Evolutionary conservation across 1,140 invertebrate genomes (phyloP).

Genomic region (Drosophila nasuta): DNA sequence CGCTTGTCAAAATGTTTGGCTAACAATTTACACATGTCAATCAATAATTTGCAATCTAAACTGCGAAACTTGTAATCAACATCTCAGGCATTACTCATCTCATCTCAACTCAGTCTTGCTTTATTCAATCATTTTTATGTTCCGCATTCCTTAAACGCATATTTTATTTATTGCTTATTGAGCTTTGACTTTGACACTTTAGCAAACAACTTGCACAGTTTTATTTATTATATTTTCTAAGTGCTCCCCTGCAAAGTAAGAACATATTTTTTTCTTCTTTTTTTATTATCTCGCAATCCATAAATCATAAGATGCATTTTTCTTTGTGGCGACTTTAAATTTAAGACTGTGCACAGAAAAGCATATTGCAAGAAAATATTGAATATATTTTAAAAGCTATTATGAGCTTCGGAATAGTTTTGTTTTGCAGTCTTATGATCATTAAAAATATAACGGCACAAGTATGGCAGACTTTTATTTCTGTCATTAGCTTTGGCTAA

Average conservation of each 20-base stretch:
- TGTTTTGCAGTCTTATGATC: no score
- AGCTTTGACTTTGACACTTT: slow-evolving; percentile 61
- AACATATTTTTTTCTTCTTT: background rate
- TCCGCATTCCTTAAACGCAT: slow-evolving; percentile 64
- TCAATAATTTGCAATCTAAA: slow-evolving; percentile 54
- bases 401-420: no score
- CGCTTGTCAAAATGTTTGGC: slow-evolving; percentile 75
- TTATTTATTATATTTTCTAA: background rate
- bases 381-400: no score
- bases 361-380: no score
- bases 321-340: no score
- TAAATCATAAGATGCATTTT: background rate
- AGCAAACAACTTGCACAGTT: background rate
- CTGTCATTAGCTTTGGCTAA: no score
- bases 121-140: slow-evolving; percentile 41
- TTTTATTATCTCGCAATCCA: background rate
- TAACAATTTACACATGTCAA: slow-evolving; percentile 78
- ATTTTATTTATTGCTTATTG: slow-evolving; percentile 59
- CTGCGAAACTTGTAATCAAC: slow-evolving; percentile 6
- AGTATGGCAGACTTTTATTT: no score
- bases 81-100: background rate
- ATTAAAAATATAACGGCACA: no score
- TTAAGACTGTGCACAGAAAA: no score
- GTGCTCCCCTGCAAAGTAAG: no score
- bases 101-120: slow-evolving; percentile 37